These are phyloP conservation scores for Geotrupes spiniger DNA, from an alignment of 2,888 invertebrate genomes.

Conservation along the genomic window DNA sequence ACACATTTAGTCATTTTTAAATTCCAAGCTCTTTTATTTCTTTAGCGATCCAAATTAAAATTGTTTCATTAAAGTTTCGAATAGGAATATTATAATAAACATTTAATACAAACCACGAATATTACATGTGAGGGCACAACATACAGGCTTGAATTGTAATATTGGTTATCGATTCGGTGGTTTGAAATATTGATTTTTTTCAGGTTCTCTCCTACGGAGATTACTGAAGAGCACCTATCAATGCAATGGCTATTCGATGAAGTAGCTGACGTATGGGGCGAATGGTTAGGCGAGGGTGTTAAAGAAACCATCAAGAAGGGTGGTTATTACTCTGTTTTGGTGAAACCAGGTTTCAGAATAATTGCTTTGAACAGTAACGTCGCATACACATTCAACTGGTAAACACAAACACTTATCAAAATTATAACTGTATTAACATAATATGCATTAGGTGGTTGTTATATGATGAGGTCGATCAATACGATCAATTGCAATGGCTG, in stretches of 20 bases:
- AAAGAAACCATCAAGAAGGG: slow-evolving; percentile 59
- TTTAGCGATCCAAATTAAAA: no score
- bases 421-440: no score
- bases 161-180: no score
- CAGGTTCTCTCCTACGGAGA: not conserved
- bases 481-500: slow-evolving; percentile 79
- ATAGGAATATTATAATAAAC: no score
- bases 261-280: slow-evolving; percentile 67
- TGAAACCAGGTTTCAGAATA: slow-evolving; percentile 68
- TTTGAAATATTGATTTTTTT: no score
- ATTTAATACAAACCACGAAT: no score
- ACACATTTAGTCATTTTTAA: no score
- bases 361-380: slow-evolving; percentile 81
- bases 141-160: no score
- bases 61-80: no score
- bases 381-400: slow-evolving; percentile 72
- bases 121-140: no score
- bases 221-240: not conserved
- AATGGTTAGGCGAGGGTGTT: slow-evolving; percentile 66
- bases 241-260: slow-evolving; percentile 76
- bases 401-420: slow-evolving; percentile 27
- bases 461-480: slow-evolving; percentile 65
- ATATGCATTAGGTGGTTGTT: slow-evolving; percentile 43
- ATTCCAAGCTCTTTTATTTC: no score
- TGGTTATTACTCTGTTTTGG: slow-evolving; percentile 74